Conservation (phyloP, 2,797 vertebrate genomes). For the Rhinatrema bivittatum region DNA sequence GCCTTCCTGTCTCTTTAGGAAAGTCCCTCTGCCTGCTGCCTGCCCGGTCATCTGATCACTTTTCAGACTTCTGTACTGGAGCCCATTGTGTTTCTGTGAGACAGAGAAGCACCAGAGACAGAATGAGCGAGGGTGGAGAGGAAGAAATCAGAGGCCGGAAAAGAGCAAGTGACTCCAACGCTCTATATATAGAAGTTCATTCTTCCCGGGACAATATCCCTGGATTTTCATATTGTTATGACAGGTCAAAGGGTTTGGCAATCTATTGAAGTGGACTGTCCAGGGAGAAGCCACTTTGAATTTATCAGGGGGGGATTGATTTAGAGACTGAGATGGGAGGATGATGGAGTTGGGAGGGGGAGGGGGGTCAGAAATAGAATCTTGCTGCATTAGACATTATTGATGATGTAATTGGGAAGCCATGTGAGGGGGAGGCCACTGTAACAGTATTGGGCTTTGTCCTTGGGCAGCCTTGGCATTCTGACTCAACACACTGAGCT, state of each 20-base stretch:
- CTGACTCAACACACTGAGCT: no score
- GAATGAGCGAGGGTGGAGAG: constrained; percentile 18
- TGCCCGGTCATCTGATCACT: constrained; percentile 53
- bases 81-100: no score
- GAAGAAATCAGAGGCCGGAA: constrained; percentile 57
- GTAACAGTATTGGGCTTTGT: not conserved
- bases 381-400: no score
- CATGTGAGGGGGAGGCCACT: not conserved
- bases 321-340: no score
- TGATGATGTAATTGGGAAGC: not conserved
- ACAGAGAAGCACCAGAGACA: constrained; percentile 18
- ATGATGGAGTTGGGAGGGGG: no score
- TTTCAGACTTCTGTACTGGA: constrained; percentile 30
- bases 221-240: constrained; percentile 59
- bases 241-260: constrained; percentile 59
- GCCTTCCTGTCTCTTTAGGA: constrained; percentile 29
- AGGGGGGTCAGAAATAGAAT: no score
- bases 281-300: constrained; percentile 57
- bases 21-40: constrained; percentile 48
- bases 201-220: constrained; percentile 57
- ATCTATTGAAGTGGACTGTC: constrained; percentile 50
- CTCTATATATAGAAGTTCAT: constrained; percentile 64
- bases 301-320: constrained; percentile 10
- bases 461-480: not conserved
- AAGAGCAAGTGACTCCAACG: constrained; percentile 53